phyloP scores from a whole-genome alignment of 2,888 invertebrate species.

The Adineta ricciae region DNA sequence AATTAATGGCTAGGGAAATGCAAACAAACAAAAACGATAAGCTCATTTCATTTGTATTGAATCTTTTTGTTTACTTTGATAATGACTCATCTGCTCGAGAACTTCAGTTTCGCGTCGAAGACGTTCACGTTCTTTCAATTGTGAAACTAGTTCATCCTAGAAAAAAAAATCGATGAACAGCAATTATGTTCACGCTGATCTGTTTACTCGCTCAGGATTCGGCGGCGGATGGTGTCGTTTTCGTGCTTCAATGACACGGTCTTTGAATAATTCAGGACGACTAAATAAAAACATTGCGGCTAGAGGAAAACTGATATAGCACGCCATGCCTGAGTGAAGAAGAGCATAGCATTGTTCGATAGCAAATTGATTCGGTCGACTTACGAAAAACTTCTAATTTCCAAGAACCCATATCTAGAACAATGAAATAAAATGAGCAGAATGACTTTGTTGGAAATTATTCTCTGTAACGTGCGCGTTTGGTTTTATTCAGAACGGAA shows the following conservation, averaged over 20 bases:
- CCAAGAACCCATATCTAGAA: background rate
- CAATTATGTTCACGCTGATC: background rate
- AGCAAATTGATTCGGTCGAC: background rate
- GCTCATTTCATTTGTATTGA: background rate
- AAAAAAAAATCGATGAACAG: no score
- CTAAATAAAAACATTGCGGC: background rate
- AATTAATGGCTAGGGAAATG: background rate
- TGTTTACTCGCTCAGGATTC: background rate
- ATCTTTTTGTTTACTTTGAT: slow-evolving; percentile 2
- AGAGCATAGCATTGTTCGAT: background rate
- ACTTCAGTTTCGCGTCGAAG: background rate
- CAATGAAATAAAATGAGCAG: no score
- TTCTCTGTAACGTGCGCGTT: background rate
- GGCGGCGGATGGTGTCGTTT: slow-evolving; percentile 4
- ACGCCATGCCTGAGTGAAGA: background rate
- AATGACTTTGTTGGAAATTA: background rate
- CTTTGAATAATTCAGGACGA: slow-evolving; percentile 10
- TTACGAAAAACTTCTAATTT: background rate
- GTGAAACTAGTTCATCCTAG: background rate
- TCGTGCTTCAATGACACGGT: background rate
- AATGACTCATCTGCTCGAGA: slow-evolving; percentile 3
- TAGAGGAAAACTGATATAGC: background rate
- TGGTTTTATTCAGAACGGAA: background rate
- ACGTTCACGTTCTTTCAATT: background rate
- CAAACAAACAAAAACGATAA: background rate